Evolutionary conservation across 2,797 vertebrate species (phyloP), one percentile per base, ranked within the genome.

Genomic region (Liparis tanakae): DNA sequence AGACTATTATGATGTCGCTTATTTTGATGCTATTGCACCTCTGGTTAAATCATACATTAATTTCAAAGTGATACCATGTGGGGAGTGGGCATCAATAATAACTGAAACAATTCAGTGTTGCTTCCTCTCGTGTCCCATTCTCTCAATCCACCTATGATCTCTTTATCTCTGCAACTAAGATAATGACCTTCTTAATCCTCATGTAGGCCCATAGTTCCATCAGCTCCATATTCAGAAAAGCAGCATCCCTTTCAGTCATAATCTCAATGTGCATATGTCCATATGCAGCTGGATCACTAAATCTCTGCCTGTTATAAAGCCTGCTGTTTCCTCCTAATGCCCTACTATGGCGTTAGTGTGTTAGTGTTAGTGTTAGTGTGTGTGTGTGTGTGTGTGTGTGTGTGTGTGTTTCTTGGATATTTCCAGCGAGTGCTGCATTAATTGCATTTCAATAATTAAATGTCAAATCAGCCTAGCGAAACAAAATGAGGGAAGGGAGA

Each of bases 361-460:
- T 33, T 10, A 65, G 25, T 30, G 25, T 30, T n/a, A n/a, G 37
- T 54, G 20, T 33, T 10, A 65, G 25, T 30, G 25, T 30, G 4
- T 30, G 25, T 30, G 25, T 30, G 25, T 30, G 25, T 30, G 25
- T 72, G 18, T 48, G 17, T 20, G 46, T 48, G 46, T 20, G 46
- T n/a, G 46, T 48, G 48, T 74, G 81, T 71, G 60, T 70, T 68
- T 72, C 66, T 39, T 72, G 61, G 68, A 59, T 76, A 22, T 83
- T 88, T 77, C 84, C 77, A 81, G 65, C 51, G 62, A 88, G 81
- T 7, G 15, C 67, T 85, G 68, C 85, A 85, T 86, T 92, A 91
- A 92, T 91, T 89, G 87, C 79, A 83, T 91, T 90, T 92, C 85
- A 92, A 88, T 92, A 91, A 93, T 91, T 90, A 89, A 91, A 90